Evolutionary conservation across 1,140 invertebrate genomes (phyloP).

Genomic region (Macrostomum lignano): DNA sequence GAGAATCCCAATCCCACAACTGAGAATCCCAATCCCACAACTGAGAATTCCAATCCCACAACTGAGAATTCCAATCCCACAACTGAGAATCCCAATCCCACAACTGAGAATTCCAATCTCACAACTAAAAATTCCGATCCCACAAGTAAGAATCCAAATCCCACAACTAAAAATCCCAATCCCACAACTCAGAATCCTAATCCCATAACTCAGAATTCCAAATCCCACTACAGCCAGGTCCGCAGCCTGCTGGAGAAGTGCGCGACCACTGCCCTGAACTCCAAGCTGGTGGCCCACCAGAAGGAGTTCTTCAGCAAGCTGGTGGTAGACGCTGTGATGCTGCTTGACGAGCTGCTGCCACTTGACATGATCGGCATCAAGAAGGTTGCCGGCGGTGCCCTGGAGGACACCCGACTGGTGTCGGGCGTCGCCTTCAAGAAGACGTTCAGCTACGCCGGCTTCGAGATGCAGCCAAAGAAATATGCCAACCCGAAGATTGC

Average conservation of each 20-base stretch:
- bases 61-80: too few relatives aligned
- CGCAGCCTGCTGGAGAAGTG: constrained; percentile 60
- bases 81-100: too few relatives aligned
- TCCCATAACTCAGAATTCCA: too few relatives aligned
- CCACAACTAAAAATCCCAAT: too few relatives aligned
- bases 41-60: too few relatives aligned
- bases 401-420: constrained; percentile 71
- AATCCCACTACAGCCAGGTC: too few relatives aligned
- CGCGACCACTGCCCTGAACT: constrained; percentile 74
- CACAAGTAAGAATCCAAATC: too few relatives aligned
- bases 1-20: too few relatives aligned
- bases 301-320: constrained; percentile 82
- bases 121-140: too few relatives aligned
- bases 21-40: too few relatives aligned
- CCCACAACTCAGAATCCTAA: too few relatives aligned
- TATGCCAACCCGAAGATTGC: constrained; percentile 78
- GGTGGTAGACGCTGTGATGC: constrained; percentile 81
- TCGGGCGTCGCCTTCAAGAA: constrained; percentile 94
- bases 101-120: too few relatives aligned
- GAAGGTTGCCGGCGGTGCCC: constrained; percentile 69
- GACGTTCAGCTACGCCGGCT: constrained; percentile 96
- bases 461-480: constrained; percentile 95
- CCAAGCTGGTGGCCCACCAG: constrained; percentile 75
- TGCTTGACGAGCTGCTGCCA: constrained; percentile 65
- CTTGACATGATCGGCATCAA: constrained; percentile 99